Evolutionary conservation across 2,797 vertebrate species (phyloP).

Genomic region (Darevskia nairensis): DNA sequence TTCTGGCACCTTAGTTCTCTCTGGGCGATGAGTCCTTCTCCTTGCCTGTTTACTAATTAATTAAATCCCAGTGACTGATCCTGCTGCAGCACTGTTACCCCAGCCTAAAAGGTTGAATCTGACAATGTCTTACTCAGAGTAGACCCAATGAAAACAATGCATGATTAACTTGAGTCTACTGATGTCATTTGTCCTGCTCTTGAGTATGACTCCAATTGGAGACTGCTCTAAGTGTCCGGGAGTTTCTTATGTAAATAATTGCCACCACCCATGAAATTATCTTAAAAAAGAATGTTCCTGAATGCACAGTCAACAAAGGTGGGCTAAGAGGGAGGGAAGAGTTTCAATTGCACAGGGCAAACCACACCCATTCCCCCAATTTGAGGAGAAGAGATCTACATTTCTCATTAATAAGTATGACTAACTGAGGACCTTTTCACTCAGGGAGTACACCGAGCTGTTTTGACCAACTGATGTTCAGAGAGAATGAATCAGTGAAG

Average conservation of each 20-base stretch:
- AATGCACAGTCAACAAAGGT: neutral
- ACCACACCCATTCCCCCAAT: neutral
- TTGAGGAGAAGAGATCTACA: conserved; percentile 52
- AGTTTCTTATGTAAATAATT: neutral
- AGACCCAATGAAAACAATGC: too few species aligned
- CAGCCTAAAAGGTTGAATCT: neutral
- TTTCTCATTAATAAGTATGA: conserved; percentile 66
- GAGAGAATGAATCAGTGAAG: conserved; percentile 66
- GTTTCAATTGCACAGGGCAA: neutral
- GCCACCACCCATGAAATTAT: neutral
- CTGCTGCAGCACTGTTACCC: neutral
- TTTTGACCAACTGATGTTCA: conserved; percentile 65
- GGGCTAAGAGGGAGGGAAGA: neutral
- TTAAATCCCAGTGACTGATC: neutral
- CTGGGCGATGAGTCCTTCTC: neutral
- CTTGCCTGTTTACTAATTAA: conserved; percentile 12
- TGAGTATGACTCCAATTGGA: too few species aligned
- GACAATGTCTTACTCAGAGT: too few species aligned
- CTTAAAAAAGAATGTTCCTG: neutral
- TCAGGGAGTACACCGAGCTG: conserved; percentile 54
- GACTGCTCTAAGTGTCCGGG: neutral
- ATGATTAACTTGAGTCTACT: too few species aligned
- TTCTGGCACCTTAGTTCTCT: conserved; percentile 4
- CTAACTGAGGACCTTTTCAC: conserved; percentile 61
- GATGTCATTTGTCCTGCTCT: too few species aligned